A percentile compares a stretch with the other conserved stretches of the same genome.
These are phyloP conservation scores for Scaptomyza polygonia DNA, from an alignment of 2,888 invertebrate species.

Conservation along the genomic window DNA sequence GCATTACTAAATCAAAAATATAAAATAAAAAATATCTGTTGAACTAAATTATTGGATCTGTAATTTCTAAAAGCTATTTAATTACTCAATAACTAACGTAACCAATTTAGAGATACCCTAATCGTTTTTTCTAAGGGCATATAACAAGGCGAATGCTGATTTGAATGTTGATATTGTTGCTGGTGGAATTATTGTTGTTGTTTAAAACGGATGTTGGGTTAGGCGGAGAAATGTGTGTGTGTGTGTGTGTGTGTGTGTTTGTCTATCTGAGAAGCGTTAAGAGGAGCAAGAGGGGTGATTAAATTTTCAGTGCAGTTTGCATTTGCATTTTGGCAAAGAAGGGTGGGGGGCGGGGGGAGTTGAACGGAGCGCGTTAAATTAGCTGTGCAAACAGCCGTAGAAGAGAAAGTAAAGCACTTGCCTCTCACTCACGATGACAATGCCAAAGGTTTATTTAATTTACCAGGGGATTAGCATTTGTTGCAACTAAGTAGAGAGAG, in stretches of 20 bases:
- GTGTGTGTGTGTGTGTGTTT: not conserved
- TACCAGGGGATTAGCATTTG: constrained; percentile 51
- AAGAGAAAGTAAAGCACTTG: constrained; percentile 33
- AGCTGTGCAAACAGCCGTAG: constrained; percentile 51
- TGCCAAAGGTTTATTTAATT: constrained; percentile 68
- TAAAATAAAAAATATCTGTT: no score
- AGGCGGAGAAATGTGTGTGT: constrained; percentile 20
- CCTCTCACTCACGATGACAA: constrained; percentile 40
- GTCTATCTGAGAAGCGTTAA: not conserved
- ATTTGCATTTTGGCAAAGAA: constrained; percentile 65
- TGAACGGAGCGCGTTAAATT: constrained; percentile 53
- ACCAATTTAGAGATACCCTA: not conserved
- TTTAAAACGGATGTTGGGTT: constrained; percentile 48
- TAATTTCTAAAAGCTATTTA: not conserved
- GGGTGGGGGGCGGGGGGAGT: not conserved
- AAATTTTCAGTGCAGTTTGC: constrained; percentile 34
- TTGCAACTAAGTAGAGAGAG: not conserved
- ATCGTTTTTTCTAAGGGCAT: constrained; percentile 12
- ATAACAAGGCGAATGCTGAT: constrained; percentile 26
- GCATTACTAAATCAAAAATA: no score
- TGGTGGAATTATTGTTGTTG: constrained; percentile 16
- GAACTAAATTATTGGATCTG: no score
- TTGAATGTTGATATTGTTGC: constrained; percentile 41
- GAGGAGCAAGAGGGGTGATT: not conserved
- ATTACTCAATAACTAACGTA: not conserved